Base-by-base conservation (phyloP, 2,113 vertebrate species). In the Hymenochirus boettgeri region DNA sequence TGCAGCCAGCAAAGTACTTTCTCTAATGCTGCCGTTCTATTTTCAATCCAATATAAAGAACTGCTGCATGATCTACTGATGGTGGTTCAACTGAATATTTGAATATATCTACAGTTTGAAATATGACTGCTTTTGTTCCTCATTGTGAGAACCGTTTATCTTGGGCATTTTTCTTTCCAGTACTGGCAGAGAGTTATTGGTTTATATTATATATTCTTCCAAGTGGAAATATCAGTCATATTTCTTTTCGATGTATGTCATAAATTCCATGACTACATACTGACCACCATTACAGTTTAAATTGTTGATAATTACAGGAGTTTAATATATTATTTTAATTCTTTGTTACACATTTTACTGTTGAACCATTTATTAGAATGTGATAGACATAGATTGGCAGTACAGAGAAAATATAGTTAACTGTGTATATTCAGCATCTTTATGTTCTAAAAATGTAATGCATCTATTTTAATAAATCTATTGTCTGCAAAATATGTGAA, bases 41-140 rank as follows among this genome's bases (percentile, higher is more conserved):
- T 53, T 69, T 21, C 56, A 42, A n/a, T 59, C 56, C 33, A 60
- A 53, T 69, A 45, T 53, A 69, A 48, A 59, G 19, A 60, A 31
- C 47, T 69, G 47, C 45, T 25, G 27, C 56, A 52, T 67, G 65
- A 69, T 60, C 25, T 42, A 69, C 31, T 69, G 15, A 31, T 46
- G 58, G 48, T 60, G 48, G 56, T 42, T 53, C 57, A 18, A 48
- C 65, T 53, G 57, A 46, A 69, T 69, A 60, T 69, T 69, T 60
- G 47, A 69, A 69, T 69, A 60, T 53, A 45, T 69, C 56, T 60
- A 19, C 33, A 48, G 25, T 53, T 52, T 60, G 57, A 69, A 69
- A 69, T 69, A 69, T 69, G 65, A 69, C 59, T 69, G 56, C 65
- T 69, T 69, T 69, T 69, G 47, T 60, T 31, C 47, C 37, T 52